Conservation (phyloP, 1,140 invertebrate genomes). For the Nylanderia fulva region DNA sequence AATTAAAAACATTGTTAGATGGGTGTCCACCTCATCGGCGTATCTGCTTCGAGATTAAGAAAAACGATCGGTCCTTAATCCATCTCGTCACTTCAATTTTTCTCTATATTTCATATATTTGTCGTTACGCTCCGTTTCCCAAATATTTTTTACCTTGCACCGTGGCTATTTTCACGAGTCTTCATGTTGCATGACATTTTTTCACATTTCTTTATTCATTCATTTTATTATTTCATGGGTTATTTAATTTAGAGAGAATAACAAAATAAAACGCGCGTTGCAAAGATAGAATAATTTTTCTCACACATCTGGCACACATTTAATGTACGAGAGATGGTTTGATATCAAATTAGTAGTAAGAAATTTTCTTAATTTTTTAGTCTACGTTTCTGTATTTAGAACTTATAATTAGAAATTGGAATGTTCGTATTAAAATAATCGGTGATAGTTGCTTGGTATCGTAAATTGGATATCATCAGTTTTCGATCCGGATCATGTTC, state of each 20-base stretch:
- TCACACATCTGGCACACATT: neutral
- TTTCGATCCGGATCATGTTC: slow-evolving; percentile 47
- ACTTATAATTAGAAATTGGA: slow-evolving; percentile 25
- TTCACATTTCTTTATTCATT: neutral
- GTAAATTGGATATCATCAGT: slow-evolving; percentile 47
- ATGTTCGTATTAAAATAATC: slow-evolving; percentile 35
- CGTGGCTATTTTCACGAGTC: slow-evolving; percentile 28
- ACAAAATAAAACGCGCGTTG: neutral
- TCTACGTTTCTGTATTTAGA: slow-evolving; percentile 13
- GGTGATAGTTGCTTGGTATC: slow-evolving; percentile 29
- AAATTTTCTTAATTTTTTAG: neutral
- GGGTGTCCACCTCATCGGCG: neutral
- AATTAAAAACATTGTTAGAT: neutral
- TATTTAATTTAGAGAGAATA: too few relatives aligned
- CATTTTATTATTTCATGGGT: neutral
- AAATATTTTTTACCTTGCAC: slow-evolving; percentile 31
- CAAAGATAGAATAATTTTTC: neutral
- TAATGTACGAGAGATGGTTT: neutral
- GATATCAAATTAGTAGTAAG: neutral
- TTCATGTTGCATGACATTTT: slow-evolving; percentile 38
- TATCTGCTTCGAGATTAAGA: neutral
- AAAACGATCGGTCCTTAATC: neutral
- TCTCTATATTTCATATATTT: slow-evolving; percentile 10
- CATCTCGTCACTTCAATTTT: neutral
- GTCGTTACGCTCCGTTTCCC: neutral